Base-by-base conservation (phyloP, 1,140 invertebrate genomes). In the Argopecten irradians region DNA sequence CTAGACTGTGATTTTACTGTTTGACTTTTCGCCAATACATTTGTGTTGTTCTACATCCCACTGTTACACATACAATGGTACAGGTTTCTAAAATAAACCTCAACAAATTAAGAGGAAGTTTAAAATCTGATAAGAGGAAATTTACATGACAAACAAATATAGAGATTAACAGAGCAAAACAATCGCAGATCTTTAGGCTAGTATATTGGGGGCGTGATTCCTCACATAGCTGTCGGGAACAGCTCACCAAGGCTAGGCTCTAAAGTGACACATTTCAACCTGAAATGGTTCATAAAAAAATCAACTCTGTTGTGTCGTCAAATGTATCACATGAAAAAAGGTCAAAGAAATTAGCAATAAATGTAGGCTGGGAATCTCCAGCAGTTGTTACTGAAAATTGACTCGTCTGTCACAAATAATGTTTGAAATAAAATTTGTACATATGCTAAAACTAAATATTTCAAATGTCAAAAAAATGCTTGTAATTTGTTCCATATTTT, bases 121-220 rank as follows among this genome's bases (percentile, higher is more conserved):
- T 71, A 71, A 71, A 71, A 71, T 71, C 55, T 71, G 55, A 71
- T 71, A 71, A 71, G 55, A 71, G 55, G n/a, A 71, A 71, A 28
- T 71, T 71, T 71, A 71, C 55, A 71, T 71, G 55, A 71, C 55
- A 71, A 71, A 71, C n/a, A 71, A 71, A 71, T 71, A 71, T 71
- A 28, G 8, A 71, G 55, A 71, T 71, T 71, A 71, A 71, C 55
- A 71, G 55, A 71, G 55, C 55, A 71, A 71, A 71, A 71, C 55
- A 71, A 71, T 71, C 22, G 22, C 28, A n/a, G 55, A 71, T 71
- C 55, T 71, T 22, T 71, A n/a, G 55, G 55, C 55, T 71, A n/a
- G 55, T 28, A n/a, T n/a, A 71, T 71, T 71, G 16, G 55, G 55
- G 36, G 22, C 22, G 55, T 11, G 1, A 71, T 46, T 46, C 55